Conservation (phyloP, 2,888 invertebrate genomes). For the Aleiodes testaceus region DNA sequence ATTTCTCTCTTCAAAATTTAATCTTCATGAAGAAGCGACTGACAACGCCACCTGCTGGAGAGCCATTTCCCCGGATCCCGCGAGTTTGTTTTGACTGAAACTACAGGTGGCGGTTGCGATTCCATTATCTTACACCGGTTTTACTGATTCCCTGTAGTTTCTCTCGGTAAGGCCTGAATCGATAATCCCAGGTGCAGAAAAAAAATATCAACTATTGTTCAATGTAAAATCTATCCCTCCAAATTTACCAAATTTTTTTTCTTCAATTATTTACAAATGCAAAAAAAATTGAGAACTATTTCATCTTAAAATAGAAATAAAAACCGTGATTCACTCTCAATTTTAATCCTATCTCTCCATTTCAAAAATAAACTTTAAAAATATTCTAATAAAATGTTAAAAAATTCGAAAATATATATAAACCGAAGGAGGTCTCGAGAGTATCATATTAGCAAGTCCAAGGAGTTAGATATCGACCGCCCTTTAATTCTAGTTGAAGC, state of each 20-base stretch:
- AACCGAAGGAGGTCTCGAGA: constrained; percentile 22
- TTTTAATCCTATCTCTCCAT: background rate
- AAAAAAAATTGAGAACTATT: background rate
- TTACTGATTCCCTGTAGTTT: background rate
- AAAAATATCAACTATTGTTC: constrained; percentile 20
- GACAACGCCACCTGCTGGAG: constrained; percentile 53
- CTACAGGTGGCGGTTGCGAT: constrained; percentile 53
- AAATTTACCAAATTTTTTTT: background rate
- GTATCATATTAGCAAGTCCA: constrained; percentile 31
- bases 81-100: constrained; percentile 47
- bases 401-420: constrained; percentile 19
- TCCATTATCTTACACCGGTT: constrained; percentile 26
- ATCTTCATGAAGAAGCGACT: constrained; percentile 33
- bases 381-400: constrained; percentile 8
- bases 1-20: background rate
- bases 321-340: background rate
- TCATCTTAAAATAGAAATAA: background rate
- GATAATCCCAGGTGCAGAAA: background rate
- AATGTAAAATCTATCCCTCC: background rate
- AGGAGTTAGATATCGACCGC: constrained; percentile 48
- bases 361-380: background rate
- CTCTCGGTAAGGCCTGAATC: background rate
- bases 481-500: constrained; percentile 46
- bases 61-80: constrained; percentile 6
- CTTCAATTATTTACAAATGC: background rate